A percentile compares a stretch with the other conserved stretches of the same genome.
These are phyloP conservation scores for Halictus ligatus DNA, from an alignment of 2,888 invertebrate species.

Conservation along the genomic window DNA sequence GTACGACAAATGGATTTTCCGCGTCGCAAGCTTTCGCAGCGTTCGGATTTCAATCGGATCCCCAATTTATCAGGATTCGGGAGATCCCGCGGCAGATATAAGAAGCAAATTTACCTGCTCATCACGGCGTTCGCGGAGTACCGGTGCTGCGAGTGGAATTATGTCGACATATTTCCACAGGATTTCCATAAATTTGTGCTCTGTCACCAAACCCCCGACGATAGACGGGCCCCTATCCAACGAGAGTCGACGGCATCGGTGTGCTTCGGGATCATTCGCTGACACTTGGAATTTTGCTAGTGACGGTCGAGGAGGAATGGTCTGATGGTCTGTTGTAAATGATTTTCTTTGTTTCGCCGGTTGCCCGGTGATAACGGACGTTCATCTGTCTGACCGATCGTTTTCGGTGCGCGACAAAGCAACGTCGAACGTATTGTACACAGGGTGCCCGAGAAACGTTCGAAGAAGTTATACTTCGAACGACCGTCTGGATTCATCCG, in stretches of 20 bases:
- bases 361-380: conserved; percentile 41
- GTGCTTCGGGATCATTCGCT: conserved; percentile 15
- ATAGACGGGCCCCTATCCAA: conserved; percentile 28
- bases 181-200: conserved; percentile 15
- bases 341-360: conserved; percentile 30
- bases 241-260: conserved; percentile 25
- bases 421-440: too few species aligned
- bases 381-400: conserved; percentile 19
- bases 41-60: background rate
- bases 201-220: conserved; percentile 23
- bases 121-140: conserved; percentile 16
- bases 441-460: background rate
- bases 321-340: background rate
- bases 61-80: background rate
- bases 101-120: conserved; percentile 42
- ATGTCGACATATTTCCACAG: conserved; percentile 25
- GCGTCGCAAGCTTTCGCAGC: background rate
- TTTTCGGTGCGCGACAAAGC: background rate
- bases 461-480: too few species aligned
- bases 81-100: background rate
- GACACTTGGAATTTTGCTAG: conserved; percentile 55
- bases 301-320: conserved; percentile 13
- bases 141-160: background rate
- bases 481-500: too few species aligned
- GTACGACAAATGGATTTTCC: background rate